Evolutionary conservation across 1,140 invertebrate genomes (phyloP).

Genomic region (Drosophila sp.): DNA sequence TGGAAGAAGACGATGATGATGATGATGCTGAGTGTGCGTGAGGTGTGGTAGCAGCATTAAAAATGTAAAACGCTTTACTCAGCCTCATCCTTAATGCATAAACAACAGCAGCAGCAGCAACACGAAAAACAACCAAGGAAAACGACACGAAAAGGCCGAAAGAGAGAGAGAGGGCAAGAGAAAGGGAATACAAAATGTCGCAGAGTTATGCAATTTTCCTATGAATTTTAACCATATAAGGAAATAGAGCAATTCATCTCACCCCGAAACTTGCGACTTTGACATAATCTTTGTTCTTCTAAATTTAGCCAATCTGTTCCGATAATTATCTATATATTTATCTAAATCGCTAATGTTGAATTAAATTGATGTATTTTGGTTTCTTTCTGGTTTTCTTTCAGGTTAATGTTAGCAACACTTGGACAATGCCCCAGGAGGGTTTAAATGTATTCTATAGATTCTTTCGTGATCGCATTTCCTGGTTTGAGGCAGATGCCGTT

Average conservation of each 20-base stretch:
- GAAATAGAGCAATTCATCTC: too few species aligned
- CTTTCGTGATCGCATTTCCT: slow-evolving; percentile 90
- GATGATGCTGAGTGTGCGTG: slow-evolving; percentile 3
- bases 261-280: too few species aligned
- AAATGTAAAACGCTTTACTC: slow-evolving; percentile 74
- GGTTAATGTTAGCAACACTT: slow-evolving; percentile 90
- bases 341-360: too few species aligned
- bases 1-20: not conserved
- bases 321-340: too few species aligned
- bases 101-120: slow-evolving; percentile 22
- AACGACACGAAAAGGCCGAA: not conserved
- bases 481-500: slow-evolving; percentile 90
- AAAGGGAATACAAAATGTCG: slow-evolving; percentile 51
- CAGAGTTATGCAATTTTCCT: slow-evolving; percentile 14
- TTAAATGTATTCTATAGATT: slow-evolving; percentile 91
- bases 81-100: slow-evolving; percentile 73
- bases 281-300: too few species aligned
- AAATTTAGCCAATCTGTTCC: too few species aligned
- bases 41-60: slow-evolving; percentile 53
- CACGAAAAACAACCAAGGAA: not conserved
- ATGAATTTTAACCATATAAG: slow-evolving; percentile 7
- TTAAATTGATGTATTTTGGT: not conserved
- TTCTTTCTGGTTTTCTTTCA: slow-evolving; percentile 70
- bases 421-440: slow-evolving; percentile 89
- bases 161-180: not conserved